These are phyloP conservation scores for Adrianichthys oophorus DNA, from an alignment of 2,797 vertebrate species.

Conservation along the genomic window DNA sequence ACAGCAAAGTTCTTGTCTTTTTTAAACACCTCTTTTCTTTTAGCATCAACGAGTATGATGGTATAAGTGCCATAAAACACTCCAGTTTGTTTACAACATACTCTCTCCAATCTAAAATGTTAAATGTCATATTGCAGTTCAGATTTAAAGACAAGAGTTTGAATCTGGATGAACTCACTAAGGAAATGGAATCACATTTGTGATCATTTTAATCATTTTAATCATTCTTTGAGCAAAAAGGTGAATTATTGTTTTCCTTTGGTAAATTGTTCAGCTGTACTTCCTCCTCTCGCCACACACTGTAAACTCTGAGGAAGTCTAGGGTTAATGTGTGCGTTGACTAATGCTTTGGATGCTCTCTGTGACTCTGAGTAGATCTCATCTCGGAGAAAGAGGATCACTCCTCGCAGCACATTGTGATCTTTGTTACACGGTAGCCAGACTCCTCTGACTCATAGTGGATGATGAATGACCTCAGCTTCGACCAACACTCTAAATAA, in stretches of 20 bases:
- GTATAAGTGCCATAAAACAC: no score
- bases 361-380: slow-evolving; percentile 46
- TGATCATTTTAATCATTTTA: no score
- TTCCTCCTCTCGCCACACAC: slow-evolving; percentile 16
- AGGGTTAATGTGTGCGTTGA: slow-evolving; percentile 53
- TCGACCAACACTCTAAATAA: slow-evolving; percentile 59
- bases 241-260: background rate
- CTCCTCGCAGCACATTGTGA: slow-evolving; percentile 58
- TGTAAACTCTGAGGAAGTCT: slow-evolving; percentile 34
- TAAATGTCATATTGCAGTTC: no score
- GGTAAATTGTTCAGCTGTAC: slow-evolving; percentile 8
- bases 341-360: slow-evolving; percentile 44
- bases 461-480: slow-evolving; percentile 73
- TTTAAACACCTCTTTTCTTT: background rate
- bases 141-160: no score
- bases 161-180: no score
- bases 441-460: slow-evolving; percentile 74
- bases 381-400: slow-evolving; percentile 66
- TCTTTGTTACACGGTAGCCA: slow-evolving; percentile 73
- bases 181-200: no score
- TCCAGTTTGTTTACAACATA: no score
- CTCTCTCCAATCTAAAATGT: no score
- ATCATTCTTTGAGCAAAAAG: no score
- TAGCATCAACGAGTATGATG: no score
- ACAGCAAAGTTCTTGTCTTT: background rate